A percentile compares a stretch with the other conserved stretches of the same genome.
Evolutionary conservation across 2,888 invertebrate species (phyloP).

Genomic region (Cephus sareptanus): DNA sequence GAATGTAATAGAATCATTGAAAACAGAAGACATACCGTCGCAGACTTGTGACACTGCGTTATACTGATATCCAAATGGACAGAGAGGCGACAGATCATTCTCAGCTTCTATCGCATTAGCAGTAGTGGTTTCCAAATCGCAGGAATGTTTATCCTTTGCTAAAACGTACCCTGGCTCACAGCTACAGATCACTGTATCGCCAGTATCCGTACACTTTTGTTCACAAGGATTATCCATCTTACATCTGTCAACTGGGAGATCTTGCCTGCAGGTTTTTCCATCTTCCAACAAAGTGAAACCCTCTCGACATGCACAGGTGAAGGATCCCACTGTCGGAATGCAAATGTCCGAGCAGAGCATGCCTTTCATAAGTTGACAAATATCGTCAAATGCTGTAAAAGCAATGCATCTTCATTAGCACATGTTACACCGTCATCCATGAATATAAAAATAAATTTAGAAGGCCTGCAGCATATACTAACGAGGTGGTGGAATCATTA

Average conservation of each 20-base stretch:
- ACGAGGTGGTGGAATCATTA: slow-evolving; percentile 34
- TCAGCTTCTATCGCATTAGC: slow-evolving; percentile 25
- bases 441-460: background rate
- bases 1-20: background rate
- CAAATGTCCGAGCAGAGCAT: slow-evolving; percentile 82
- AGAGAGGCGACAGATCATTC: slow-evolving; percentile 40
- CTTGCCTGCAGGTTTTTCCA: slow-evolving; percentile 75
- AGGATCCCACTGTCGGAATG: slow-evolving; percentile 78
- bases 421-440: background rate
- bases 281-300: slow-evolving; percentile 78
- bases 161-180: slow-evolving; percentile 79
- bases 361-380: slow-evolving; percentile 68
- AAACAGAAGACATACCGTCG: slow-evolving; percentile 52
- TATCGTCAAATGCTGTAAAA: slow-evolving; percentile 56
- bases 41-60: slow-evolving; percentile 52
- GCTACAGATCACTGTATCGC: slow-evolving; percentile 75
- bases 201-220: slow-evolving; percentile 79
- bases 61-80: slow-evolving; percentile 59
- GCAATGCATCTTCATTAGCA: background rate
- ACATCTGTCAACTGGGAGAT: slow-evolving; percentile 67
- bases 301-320: slow-evolving; percentile 76
- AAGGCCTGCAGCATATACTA: slow-evolving; percentile 7
- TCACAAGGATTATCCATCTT: slow-evolving; percentile 77
- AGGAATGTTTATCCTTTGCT: slow-evolving; percentile 74
- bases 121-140: slow-evolving; percentile 51